These are phyloP conservation scores for Xylocampa areola DNA, from an alignment of 2,888 invertebrate species.

Conservation along the genomic window DNA sequence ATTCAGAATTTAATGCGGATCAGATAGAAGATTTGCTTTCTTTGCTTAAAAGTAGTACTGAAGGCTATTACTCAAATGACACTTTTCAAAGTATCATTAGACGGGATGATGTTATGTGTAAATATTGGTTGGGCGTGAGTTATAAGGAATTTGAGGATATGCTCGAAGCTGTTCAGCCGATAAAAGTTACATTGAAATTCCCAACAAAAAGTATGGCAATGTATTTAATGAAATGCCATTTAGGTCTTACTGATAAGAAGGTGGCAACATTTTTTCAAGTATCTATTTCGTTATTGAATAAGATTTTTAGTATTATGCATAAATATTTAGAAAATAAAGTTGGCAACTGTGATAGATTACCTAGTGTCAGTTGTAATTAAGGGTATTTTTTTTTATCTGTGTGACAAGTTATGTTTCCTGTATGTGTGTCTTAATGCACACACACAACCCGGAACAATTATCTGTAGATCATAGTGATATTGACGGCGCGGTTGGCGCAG, in stretches of 20 bases:
- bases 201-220: slow-evolving; percentile 10
- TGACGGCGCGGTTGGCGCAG: too few species aligned
- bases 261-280: slow-evolving; percentile 3
- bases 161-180: neutral
- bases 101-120: neutral
- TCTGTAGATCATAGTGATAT: too few species aligned
- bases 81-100: neutral
- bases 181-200: neutral
- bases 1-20: slow-evolving; percentile 7
- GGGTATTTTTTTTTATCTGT: too few species aligned
- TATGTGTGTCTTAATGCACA: too few species aligned
- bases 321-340: neutral
- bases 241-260: slow-evolving; percentile 8
- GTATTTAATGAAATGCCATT: slow-evolving; percentile 26
- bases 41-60: neutral
- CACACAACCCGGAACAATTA: too few species aligned
- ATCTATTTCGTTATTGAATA: neutral
- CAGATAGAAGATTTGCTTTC: slow-evolving; percentile 14
- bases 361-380: neutral
- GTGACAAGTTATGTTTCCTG: too few species aligned
- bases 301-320: neutral
- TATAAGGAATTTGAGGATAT: slow-evolving; percentile 8
- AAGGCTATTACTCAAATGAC: neutral
- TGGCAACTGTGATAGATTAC: neutral
- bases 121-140: slow-evolving; percentile 20